These are phyloP conservation scores for Cylindroiulus punctatus DNA, from an alignment of 2,888 invertebrate species.

Conservation along the genomic window DNA sequence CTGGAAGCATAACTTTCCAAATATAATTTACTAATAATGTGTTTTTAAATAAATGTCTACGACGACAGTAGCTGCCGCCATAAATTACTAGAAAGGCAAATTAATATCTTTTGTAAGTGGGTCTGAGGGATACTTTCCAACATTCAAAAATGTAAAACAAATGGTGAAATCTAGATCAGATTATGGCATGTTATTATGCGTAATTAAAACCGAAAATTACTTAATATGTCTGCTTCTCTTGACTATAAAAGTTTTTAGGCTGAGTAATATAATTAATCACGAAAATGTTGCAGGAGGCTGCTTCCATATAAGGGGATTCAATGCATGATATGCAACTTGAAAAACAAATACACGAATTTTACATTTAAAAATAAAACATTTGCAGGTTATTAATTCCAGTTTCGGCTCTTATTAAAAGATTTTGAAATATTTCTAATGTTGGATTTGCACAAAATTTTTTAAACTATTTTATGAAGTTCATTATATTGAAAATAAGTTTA, in stretches of 20 bases:
- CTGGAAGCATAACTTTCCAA: background rate
- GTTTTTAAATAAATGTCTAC: background rate
- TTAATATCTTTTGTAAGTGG: background rate
- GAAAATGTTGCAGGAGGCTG: too few relatives aligned
- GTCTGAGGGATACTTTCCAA: background rate
- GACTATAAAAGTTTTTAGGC: too few relatives aligned
- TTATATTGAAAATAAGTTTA: too few relatives aligned
- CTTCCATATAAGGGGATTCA: background rate
- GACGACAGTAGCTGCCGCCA: background rate
- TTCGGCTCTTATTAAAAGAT: background rate
- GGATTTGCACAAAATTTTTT: too few relatives aligned
- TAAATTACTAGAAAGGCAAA: background rate
- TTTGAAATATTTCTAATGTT: background rate
- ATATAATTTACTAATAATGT: background rate
- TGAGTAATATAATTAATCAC: too few relatives aligned
- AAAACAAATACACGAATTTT: background rate
- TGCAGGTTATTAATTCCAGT: background rate
- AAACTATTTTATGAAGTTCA: too few relatives aligned
- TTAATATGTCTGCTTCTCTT: background rate
- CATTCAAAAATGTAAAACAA: background rate
- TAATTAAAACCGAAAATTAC: background rate
- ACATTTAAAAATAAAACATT: background rate
- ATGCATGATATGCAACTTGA: too few relatives aligned
- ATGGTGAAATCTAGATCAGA: background rate
- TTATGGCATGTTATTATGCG: background rate